Conservation (phyloP, 2,113 vertebrate genomes). For the Pluvianellus socialis region DNA sequence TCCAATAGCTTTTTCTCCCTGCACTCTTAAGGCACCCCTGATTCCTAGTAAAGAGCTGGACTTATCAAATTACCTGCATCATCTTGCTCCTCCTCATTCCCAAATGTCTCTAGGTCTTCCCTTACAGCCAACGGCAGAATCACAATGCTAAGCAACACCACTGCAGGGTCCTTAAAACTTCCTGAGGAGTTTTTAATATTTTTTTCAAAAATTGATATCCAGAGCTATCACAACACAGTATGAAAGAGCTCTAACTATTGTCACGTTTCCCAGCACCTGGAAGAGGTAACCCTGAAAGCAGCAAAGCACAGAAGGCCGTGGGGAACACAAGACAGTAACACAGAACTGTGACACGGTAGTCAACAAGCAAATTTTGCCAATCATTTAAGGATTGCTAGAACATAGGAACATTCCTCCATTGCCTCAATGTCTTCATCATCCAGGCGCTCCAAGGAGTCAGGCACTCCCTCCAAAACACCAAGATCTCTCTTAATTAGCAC, state of each 20-base stretch:
- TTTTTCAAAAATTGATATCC: background rate
- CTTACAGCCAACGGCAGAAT: background rate
- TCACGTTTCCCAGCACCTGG: background rate
- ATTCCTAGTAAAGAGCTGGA: background rate
- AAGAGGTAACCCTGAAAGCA: background rate
- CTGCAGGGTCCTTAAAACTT: background rate
- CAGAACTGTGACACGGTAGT: background rate
- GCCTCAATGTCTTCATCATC: background rate
- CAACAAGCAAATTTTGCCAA: background rate
- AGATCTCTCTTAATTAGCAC: background rate
- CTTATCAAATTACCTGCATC: background rate
- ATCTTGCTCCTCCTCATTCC: background rate
- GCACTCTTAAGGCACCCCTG: background rate
- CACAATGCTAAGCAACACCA: background rate
- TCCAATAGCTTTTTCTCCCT: background rate
- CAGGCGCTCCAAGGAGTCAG: background rate
- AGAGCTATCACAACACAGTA: background rate
- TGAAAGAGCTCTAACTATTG: background rate
- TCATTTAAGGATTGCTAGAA: background rate
- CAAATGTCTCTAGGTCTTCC: background rate
- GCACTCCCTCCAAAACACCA: background rate
- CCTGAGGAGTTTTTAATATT: background rate
- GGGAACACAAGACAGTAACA: background rate
- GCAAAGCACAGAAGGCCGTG: background rate
- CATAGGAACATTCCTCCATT: background rate